Evolutionary conservation across 2,888 invertebrate species (phyloP).

Genomic region (Epistrophella euchroma): DNA sequence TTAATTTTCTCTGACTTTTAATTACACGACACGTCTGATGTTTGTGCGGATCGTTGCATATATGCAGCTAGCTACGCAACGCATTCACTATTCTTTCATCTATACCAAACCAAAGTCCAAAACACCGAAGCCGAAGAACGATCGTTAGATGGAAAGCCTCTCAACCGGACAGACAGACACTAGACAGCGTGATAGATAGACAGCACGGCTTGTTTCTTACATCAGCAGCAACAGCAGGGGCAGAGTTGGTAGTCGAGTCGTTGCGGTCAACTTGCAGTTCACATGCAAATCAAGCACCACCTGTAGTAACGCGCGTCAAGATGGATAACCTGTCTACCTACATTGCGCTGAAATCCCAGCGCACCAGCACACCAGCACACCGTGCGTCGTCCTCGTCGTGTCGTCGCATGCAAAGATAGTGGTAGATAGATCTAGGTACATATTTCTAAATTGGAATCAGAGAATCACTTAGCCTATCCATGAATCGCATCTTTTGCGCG

Average conservation of each 20-base stretch:
- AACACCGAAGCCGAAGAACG: conserved; percentile 7
- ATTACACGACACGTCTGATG: conserved; percentile 65
- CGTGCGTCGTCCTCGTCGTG: conserved; percentile 27
- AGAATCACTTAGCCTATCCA: conserved; percentile 71
- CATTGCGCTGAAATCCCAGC: conserved; percentile 49
- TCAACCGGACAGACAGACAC: conserved; percentile 59
- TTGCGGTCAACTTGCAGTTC: conserved; percentile 53
- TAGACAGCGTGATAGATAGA: conserved; percentile 69
- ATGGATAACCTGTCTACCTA: conserved; percentile 75
- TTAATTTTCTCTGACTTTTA: conserved; percentile 70
- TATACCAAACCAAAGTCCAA: conserved; percentile 6
- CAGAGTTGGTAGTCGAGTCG: conserved; percentile 49
- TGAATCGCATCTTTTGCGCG: conserved; percentile 53
- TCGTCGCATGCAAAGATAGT: background rate
- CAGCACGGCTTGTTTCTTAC: conserved; percentile 44
- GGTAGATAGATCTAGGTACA: conserved; percentile 6
- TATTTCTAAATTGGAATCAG: conserved; percentile 69
- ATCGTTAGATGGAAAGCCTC: conserved; percentile 58
- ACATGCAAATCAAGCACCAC: conserved; percentile 74
- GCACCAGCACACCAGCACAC: background rate
- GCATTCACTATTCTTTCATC: conserved; percentile 28
- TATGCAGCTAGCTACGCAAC: no score
- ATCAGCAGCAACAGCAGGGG: conserved; percentile 36
- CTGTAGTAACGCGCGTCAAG: conserved; percentile 67
- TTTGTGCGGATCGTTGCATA: background rate